phyloP scores from a whole-genome alignment of 1,140 invertebrate genomes.

The Macrosteles quadrilineatus region DNA sequence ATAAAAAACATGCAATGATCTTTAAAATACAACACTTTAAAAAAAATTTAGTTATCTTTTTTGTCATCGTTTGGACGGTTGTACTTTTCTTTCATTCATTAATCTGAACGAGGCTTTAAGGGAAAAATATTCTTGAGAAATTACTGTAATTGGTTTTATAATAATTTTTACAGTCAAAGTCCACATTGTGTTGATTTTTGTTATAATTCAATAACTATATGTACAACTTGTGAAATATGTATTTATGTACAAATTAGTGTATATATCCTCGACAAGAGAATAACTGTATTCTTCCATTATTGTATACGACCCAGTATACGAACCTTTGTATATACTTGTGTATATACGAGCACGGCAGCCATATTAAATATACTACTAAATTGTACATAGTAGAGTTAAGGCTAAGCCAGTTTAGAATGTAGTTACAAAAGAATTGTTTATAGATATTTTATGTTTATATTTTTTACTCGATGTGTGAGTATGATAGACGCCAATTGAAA shows the following conservation, averaged over 20 bases:
- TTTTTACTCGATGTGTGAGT: background rate
- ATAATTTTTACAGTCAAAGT: too few species aligned
- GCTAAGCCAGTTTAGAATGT: background rate
- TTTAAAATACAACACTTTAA: too few species aligned
- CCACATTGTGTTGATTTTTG: too few species aligned
- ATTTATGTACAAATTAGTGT: conserved; percentile 9
- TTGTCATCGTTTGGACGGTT: too few species aligned
- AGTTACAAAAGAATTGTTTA: background rate
- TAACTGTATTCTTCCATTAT: background rate
- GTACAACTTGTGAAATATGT: too few species aligned
- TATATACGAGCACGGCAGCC: conserved; percentile 1
- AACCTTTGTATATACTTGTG: background rate
- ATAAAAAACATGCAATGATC: too few species aligned
- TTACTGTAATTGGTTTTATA: too few species aligned
- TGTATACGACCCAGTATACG: background rate
- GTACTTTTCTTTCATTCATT: too few species aligned
- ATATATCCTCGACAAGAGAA: conserved; percentile 4
- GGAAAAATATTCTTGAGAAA: too few species aligned
- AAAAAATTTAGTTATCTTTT: too few species aligned
- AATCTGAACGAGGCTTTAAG: too few species aligned
- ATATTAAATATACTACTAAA: conserved; percentile 7
- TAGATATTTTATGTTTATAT: conserved; percentile 11
- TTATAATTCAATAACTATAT: too few species aligned
- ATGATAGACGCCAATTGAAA: background rate
- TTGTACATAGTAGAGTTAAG: conserved; percentile 1